Percentiles rank a stretch among this genome's conserved stretches.
These are phyloP conservation scores for Thrips palmi DNA, from an alignment of 1,140 invertebrate genomes.

Conservation along the genomic window DNA sequence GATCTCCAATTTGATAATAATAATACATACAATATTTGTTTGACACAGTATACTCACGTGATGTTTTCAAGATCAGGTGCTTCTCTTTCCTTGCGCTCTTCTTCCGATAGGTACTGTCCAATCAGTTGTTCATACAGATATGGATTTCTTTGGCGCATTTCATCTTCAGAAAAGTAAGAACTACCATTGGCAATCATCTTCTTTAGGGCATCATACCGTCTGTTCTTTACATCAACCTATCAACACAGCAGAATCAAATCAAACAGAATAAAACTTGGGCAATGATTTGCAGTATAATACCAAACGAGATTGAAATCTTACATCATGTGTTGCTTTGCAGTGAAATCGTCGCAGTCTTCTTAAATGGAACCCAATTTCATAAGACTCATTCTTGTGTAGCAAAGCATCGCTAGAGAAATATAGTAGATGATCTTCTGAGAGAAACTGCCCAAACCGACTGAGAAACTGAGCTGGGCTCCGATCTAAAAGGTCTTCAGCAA, in stretches of 20 bases:
- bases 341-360: conserved; percentile 33
- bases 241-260: conserved; percentile 6
- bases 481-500: conserved; percentile 42
- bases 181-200: conserved; percentile 47
- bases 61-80: conserved; percentile 30
- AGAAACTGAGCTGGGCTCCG: conserved; percentile 50
- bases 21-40: conserved; percentile 5
- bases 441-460: conserved; percentile 50
- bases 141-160: conserved; percentile 85
- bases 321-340: conserved; percentile 24
- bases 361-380: conserved; percentile 22
- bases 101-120: conserved; percentile 60
- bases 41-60: conserved; percentile 20
- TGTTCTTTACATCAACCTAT: conserved; percentile 49
- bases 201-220: conserved; percentile 65
- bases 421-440: conserved; percentile 42
- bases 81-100: conserved; percentile 47
- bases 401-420: conserved; percentile 34
- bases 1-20: not conserved
- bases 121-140: conserved; percentile 74
- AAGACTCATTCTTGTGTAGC: conserved; percentile 37
- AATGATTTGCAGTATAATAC: conserved; percentile 6
- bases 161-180: conserved; percentile 72
- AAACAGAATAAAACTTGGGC: conserved; percentile 9
- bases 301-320: not conserved